Evolutionary conservation across 2,797 vertebrate genomes (phyloP), one percentile per base, ranked within the genome.

Genomic region (Serranus cabrilla): DNA sequence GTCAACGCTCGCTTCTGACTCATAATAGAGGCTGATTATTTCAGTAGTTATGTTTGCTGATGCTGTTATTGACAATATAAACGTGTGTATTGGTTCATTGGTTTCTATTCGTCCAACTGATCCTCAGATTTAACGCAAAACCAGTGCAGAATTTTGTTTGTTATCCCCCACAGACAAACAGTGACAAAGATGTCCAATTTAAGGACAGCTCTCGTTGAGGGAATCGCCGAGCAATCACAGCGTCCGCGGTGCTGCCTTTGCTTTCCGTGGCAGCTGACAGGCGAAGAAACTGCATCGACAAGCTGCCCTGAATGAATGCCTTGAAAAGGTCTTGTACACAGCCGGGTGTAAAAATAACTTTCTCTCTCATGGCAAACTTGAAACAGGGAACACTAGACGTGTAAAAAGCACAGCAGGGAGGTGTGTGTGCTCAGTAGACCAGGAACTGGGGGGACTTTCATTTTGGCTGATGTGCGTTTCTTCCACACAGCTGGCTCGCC

Each of bases 341-440:
- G 68, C 45, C 25, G 13, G 47, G 46, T 67, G 79, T 85, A 86
- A 88, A 91, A 90, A 91, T 86, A 91, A 86, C 87, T 86, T 65
- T 83, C 70, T 78, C 78, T 80, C 81, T 86, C 73, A 61, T 72
- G 87, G 82, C 80, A 83, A 84, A 86, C 83, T 85, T 87, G 72
- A 90, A 89, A 87, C 74, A 11, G 74, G 80, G 67, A 87, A 79
- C 61, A 71, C 73, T 56, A 74, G 89, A 78, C 63, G 25, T 78
- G 81, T 75, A 68, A 62, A 55, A 74, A 77, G 58, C 27, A 2
- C 67, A 60, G 80, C 67, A 37, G 79, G 82, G 76, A 62, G 52
- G 79, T 68, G 63, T 66, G 79, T 43, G 79, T 8, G 39, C 47
- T 78, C 59, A 10, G 55, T 46, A 46, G 58, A 81, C 47, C 58